Evolutionary conservation across 2,888 invertebrate genomes (phyloP), one percentile per base, ranked within the genome.

Genomic region (Schizotus pectinicornis): DNA sequence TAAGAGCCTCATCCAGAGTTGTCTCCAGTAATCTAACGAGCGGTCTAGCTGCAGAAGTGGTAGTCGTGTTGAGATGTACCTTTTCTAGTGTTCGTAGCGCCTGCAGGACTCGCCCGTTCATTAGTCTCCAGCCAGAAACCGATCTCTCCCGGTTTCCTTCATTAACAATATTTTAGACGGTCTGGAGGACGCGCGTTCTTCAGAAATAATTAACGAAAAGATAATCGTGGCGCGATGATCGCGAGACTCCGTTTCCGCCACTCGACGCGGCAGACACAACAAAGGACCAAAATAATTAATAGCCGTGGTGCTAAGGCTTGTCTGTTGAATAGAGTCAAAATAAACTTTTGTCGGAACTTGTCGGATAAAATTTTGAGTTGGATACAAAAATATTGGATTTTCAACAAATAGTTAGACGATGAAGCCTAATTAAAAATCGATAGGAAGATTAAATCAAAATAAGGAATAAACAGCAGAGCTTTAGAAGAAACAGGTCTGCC

Each of bases 131-230:
- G 59, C 41, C 31, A 59, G 59, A 45, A 45, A 47, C 36, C 46
- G 47, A 47, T 47, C 56, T 45, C 57, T 54, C 56, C 59, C 43
- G 55, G 59, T 56, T 69, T 64, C 63, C 68, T 67, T 69, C 70
- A 70, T 70, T 68, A 69, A 69, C 63, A 65, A 67, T 68, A 67
- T 70, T 69, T 67, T 63, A 68, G 67, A 66, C 62, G 61, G 55
- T 65, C 65, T 61, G 59, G 63, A 60, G 62, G 63, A 62, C 56
- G 51, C 41, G 47, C 32, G 51, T 46, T 50, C 51, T 55, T 59
- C 60, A 59, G 56, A 66, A 68, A 68, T 69, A 69, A 68, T 70
- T 70, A 68, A 68, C 66, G 64, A 60, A 67, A 66, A 65, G 61
- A 67, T 59, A 56, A 59, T 59, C 48, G 49, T 39, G 53, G 45